phyloP scores from a whole-genome alignment of 2,888 invertebrate species.

The Auanema freiburgensis region DNA sequence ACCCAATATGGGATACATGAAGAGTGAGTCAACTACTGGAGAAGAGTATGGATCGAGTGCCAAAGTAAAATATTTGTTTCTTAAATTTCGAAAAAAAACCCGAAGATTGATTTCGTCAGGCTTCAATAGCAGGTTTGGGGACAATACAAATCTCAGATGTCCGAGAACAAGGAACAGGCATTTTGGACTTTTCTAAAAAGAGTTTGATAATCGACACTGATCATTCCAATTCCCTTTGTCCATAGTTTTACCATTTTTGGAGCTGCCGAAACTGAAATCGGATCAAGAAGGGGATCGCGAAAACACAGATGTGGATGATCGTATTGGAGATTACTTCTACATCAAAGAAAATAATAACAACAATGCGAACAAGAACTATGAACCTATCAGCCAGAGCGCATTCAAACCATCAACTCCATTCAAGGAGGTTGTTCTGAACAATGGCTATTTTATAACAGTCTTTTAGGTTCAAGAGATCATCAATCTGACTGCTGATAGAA shows the following conservation, averaged over 20 bases:
- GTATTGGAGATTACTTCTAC: slow-evolving; percentile 34
- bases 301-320: slow-evolving; percentile 32
- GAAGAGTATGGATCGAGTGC: slow-evolving; percentile 26
- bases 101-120: not conserved
- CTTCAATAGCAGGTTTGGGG: slow-evolving; percentile 24
- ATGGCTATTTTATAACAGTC: too few relatives aligned
- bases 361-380: too few relatives aligned
- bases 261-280: slow-evolving; percentile 40
- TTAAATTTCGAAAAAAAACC: slow-evolving; percentile 3
- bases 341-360: slow-evolving; percentile 13
- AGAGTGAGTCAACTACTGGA: slow-evolving; percentile 42
- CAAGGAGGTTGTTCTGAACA: too few relatives aligned
- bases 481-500: too few relatives aligned
- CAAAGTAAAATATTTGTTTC: slow-evolving; percentile 15
- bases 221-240: slow-evolving; percentile 12
- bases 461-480: too few relatives aligned
- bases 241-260: slow-evolving; percentile 48
- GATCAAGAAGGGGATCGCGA: slow-evolving; percentile 19
- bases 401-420: too few relatives aligned
- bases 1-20: slow-evolving; percentile 51
- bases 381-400: too few relatives aligned
- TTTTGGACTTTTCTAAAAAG: slow-evolving; percentile 44
- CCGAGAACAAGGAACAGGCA: slow-evolving; percentile 45
- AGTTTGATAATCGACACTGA: slow-evolving; percentile 14
- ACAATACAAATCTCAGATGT: slow-evolving; percentile 33